These are phyloP conservation scores for Drosophila elegans DNA, from an alignment of 1,140 invertebrate species.

Conservation along the genomic window DNA sequence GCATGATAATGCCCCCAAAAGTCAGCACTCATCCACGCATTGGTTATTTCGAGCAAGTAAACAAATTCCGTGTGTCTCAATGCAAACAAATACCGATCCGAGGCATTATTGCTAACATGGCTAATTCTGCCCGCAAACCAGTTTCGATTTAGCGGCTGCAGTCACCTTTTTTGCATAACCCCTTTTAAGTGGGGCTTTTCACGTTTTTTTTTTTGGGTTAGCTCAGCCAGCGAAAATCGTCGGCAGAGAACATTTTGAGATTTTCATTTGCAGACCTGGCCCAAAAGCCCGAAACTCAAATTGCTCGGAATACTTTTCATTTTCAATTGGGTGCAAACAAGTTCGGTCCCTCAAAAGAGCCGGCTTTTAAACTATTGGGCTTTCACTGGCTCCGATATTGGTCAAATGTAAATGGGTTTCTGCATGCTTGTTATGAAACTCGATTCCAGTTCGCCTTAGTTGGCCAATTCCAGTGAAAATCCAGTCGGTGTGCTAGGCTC, in stretches of 20 bases:
- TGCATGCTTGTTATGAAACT: constrained; percentile 44
- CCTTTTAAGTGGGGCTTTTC: constrained; percentile 56
- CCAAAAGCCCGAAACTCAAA: neutral
- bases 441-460: constrained; percentile 41
- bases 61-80: constrained; percentile 44
- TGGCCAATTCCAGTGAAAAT: constrained; percentile 14
- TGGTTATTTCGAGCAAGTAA: constrained; percentile 32
- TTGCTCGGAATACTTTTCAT: constrained; percentile 33
- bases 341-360: constrained; percentile 38
- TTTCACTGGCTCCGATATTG: constrained; percentile 44
- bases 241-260: constrained; percentile 50
- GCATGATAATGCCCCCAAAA: constrained; percentile 10
- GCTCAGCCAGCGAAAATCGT: constrained; percentile 10
- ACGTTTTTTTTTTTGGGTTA: constrained; percentile 53
- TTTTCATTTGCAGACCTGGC: constrained; percentile 8
- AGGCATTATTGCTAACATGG: constrained; percentile 61
- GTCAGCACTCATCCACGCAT: constrained; percentile 15
- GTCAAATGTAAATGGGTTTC: constrained; percentile 32
- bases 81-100: constrained; percentile 49
- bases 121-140: constrained; percentile 76
- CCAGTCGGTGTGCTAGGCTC: constrained; percentile 10
- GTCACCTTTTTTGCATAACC: constrained; percentile 70
- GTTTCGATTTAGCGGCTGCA: constrained; percentile 59
- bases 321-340: constrained; percentile 40
- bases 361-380: constrained; percentile 26